A percentile compares a stretch with the other conserved stretches of the same genome.
phyloP scores from a whole-genome alignment of 1,140 invertebrate species.

The Chionoecetes opilio region DNA sequence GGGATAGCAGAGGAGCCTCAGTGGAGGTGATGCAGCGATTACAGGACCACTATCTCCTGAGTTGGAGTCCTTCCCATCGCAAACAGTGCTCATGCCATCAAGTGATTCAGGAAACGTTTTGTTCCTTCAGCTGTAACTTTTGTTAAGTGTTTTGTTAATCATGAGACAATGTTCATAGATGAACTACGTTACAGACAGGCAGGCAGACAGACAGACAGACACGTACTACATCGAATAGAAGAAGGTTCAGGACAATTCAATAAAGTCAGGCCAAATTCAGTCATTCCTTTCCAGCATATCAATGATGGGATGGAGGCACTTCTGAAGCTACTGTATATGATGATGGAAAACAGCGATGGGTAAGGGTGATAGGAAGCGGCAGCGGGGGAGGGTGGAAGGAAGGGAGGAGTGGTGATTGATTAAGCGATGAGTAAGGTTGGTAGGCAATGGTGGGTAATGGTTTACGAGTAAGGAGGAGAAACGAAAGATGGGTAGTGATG shows the following conservation, averaged over 20 bases:
- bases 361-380: neutral
- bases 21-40: too few species aligned
- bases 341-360: neutral
- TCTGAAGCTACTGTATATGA: neutral
- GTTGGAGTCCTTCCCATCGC: neutral
- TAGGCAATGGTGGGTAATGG: conserved; percentile 1
- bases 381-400: neutral
- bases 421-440: neutral
- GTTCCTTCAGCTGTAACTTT: too few species aligned
- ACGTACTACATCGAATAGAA: neutral
- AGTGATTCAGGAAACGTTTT: too few species aligned
- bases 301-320: neutral
- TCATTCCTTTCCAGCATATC: neutral
- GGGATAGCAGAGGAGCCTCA: too few species aligned
- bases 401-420: neutral
- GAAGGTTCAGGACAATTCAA: neutral
- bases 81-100: too few species aligned
- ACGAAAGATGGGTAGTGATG: neutral
- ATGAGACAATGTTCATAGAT: too few species aligned
- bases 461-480: neutral
- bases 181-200: too few species aligned
- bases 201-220: too few species aligned
- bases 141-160: too few species aligned
- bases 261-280: conserved; percentile 6
- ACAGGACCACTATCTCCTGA: neutral